These are phyloP conservation scores for Xenopus tropicalis DNA, from an alignment of 2,113 vertebrate genomes.

Conservation along the genomic window UCB_Xtro_10.0 CM004447.2:29434001-29434500, in stretches of 20 bases:
- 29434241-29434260: constrained; percentile 42
- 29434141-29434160: constrained; percentile 14
- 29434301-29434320: constrained; percentile 50
- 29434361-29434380: constrained; percentile 14
- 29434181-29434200: constrained; percentile 39
- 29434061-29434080: not conserved
- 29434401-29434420: not conserved
- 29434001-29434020: too few species aligned
- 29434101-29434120: not conserved
- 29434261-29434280: constrained; percentile 50
- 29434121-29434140: constrained; percentile 14
- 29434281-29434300: constrained; percentile 42
- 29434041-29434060: not conserved
- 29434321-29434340: constrained; percentile 50
- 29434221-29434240: constrained; percentile 43
- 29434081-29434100: not conserved
- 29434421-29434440: not conserved
- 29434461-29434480: not conserved
- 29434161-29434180: constrained; percentile 15
- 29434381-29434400: constrained; percentile 24
- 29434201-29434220: constrained; percentile 33
- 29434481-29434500: not conserved
- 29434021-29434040: too few species aligned
- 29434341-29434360: constrained; percentile 49
- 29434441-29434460: not conserved